phyloP scores from a whole-genome alignment of 2,888 invertebrate species.

The Xestia xanthographa region DNA sequence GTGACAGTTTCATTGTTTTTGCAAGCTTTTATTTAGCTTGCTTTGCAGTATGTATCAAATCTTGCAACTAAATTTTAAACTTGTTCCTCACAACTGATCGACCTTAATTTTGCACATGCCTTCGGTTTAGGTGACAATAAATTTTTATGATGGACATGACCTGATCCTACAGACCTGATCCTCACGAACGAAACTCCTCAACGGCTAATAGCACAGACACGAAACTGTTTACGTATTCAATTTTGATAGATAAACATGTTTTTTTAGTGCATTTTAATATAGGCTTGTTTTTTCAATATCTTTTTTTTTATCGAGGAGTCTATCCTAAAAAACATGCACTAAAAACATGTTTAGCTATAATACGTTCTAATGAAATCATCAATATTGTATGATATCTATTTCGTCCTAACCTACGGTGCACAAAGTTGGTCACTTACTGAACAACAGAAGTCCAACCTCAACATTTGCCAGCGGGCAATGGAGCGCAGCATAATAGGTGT shows the following conservation, averaged over 20 bases:
- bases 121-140: background rate
- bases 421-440: too few species aligned
- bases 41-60: background rate
- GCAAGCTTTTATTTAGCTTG: background rate
- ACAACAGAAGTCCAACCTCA: too few species aligned
- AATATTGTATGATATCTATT: background rate
- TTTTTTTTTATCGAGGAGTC: background rate
- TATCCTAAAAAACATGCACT: too few species aligned
- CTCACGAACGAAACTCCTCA: background rate
- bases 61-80: background rate
- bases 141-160: background rate
- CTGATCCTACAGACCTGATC: background rate
- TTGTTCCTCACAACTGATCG: background rate
- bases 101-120: background rate
- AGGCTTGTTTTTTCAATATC: background rate
- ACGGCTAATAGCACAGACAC: background rate
- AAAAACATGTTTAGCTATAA: too few species aligned
- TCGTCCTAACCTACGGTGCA: too few species aligned
- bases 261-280: background rate
- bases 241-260: background rate
- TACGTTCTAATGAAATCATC: background rate
- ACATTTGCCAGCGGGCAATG: too few species aligned
- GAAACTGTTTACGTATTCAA: background rate
- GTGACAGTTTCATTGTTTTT: background rate
- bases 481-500: too few species aligned